Conservation (phyloP, 2,113 vertebrate genomes). For the Puffinus mauretanicus region DNA sequence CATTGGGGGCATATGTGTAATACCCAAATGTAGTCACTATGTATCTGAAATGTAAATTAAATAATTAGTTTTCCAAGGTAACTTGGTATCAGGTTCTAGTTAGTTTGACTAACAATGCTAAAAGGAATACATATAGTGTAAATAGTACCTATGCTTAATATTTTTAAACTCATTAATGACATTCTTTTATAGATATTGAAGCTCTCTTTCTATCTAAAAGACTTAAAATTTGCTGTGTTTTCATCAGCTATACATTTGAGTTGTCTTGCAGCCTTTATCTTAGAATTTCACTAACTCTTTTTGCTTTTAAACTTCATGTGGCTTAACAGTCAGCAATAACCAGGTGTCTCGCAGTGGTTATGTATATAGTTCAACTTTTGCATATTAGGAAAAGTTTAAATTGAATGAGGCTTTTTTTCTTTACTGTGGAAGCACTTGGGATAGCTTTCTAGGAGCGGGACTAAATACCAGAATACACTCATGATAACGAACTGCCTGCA, state of each 20-base stretch:
- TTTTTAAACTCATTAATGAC: not conserved
- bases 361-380: not conserved
- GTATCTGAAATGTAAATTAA: not conserved
- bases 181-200: not conserved
- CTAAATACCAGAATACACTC: not conserved
- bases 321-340: not conserved
- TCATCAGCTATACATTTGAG: not conserved
- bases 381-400: not conserved
- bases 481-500: not conserved
- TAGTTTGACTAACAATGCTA: not conserved
- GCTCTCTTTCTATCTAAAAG: not conserved
- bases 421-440: not conserved
- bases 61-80: not conserved
- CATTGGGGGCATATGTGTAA: not conserved
- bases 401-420: not conserved
- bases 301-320: not conserved
- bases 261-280: not conserved
- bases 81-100: not conserved
- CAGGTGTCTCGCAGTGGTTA: not conserved
- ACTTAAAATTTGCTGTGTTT: not conserved
- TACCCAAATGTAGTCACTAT: not conserved
- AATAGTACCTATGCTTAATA: not conserved
- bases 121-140: not conserved
- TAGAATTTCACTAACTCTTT: not conserved
- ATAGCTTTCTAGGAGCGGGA: not conserved